Evolutionary conservation across 2,888 invertebrate species (phyloP), one percentile per base, ranked within the genome.

Genomic region (Gryllus longicercus): DNA sequence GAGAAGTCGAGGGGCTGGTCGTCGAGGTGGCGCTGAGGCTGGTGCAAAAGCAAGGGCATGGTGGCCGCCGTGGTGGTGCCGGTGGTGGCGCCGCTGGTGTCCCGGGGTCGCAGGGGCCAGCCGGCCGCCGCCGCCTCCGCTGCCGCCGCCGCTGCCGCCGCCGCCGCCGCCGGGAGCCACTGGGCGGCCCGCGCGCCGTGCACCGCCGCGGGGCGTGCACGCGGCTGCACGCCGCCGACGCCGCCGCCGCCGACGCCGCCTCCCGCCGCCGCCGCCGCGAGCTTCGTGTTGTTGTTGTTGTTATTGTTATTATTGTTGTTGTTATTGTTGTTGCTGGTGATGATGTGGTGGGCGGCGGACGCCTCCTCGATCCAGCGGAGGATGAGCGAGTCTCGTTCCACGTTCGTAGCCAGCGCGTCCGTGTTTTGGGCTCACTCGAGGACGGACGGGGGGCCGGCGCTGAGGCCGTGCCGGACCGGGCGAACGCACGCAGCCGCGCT

Each of bases 1-100:
- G 63, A 63, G 63, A 63, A 63, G 63, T 63, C 63, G 63, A 63
- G 63, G 63, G 63, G 63, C 63, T 63, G 63, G 63, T 63, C 63
- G 18, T 63, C 63, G 63, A 63, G 63, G 63, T 63, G 63, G 63
- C 63, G 63, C 18, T 63, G 63, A 2, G 63, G 63, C 63, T 63
- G 63, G 63, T 63, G 63, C 63, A 63, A 18, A 16, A 63, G 63
- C 16, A 63, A 18, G 16, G 63, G 63, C 63, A 63, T 63, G 63
- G 63, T 63, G 63, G 63, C 63, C 63, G 18, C 18, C 63, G 63
- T 16, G 63, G 63, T 63, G 63, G 63, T 18, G 63, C 18, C 18
- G 63, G 18, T 12, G 63, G 16, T 63, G 63, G 63, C 18, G 63
- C 63, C 63, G 63, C 63, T 18, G 63, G 63, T 63, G 63, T 63